Base-by-base conservation (phyloP, 1,140 invertebrate genomes). In the Holotrichia oblita region DNA sequence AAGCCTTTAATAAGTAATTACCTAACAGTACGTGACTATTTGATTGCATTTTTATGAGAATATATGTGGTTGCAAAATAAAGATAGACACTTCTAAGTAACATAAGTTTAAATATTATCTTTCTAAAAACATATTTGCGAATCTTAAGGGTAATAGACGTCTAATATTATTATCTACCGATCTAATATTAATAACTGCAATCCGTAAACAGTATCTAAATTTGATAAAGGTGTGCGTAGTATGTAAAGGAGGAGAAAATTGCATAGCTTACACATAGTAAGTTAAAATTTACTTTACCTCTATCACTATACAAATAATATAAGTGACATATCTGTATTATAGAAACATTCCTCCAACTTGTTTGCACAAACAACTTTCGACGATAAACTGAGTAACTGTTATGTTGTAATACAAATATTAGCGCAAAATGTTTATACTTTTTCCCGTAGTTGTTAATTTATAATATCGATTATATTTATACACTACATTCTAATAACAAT, bases 251-350 rank as follows among this genome's bases (percentile, higher is more conserved):
- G n/a, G n/a, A n/a, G 42, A 44, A 14, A 44, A 44, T 44, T 14
- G 27, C 27, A 34, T 34, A 44, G 8, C 42, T 14, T 10, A 22
- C 64, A 14, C 24, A 8, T 22, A 14, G 22, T 34, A 72, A 22
- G 64, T 34, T 22, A 72, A 72, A 72, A 72, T 72, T 72, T 72
- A 40, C 24, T 72, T 24, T 8, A 72, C 6, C 22, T 27, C 22
- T 40, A 72, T 34, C 20, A 72, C 14, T 34, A 7, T 55, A 55
- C 48, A 55, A 55, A 55, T 17, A 17, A 55, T 55, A 20, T 34
- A 55, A 17, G 48, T 17, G 48, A 17, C 48, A 55, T 55, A 55
- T 55, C 48, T 55, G 6, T 17, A 6, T n/a, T 14, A 55, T 55
- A 55, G 17, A 55, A 55, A 55, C 48, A 55, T 14, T 3, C 17